Conservation (phyloP, 2,888 invertebrate genomes). For the Oscheius sp. region DNA sequence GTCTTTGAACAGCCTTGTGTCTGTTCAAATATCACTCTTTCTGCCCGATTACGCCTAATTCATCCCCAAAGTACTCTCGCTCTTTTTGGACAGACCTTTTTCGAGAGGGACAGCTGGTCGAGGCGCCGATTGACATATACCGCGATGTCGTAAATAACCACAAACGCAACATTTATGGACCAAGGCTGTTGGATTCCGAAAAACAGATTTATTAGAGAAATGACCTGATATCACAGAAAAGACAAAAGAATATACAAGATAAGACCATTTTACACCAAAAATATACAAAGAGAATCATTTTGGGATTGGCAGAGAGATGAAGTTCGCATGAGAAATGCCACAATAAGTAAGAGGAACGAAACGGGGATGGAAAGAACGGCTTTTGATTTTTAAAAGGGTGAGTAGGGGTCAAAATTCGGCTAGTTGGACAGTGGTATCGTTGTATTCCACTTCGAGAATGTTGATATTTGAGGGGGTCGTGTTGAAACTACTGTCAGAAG, state of each 20-base stretch:
- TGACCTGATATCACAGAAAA: too few species aligned
- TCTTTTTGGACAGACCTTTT: background rate
- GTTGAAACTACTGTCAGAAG: background rate
- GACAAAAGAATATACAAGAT: background rate
- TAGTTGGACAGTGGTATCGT: conserved; percentile 18
- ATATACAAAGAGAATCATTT: background rate
- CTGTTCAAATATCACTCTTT: too few species aligned
- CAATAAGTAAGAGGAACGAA: background rate
- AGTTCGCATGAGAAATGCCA: background rate
- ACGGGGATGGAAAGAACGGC: background rate
- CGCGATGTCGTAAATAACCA: background rate
- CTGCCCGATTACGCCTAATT: too few species aligned
- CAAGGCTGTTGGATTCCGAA: background rate
- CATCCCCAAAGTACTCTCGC: too few species aligned
- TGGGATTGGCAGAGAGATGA: background rate
- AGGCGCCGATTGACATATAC: background rate
- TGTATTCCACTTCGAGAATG: conserved; percentile 8
- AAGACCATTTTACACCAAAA: background rate
- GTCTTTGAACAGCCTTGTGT: too few species aligned
- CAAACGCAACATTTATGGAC: background rate
- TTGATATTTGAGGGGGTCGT: background rate
- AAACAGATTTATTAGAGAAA: background rate
- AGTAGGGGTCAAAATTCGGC: conserved; percentile 15
- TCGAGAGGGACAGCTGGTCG: background rate
- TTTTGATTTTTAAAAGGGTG: background rate